Conservation (phyloP, 2,888 invertebrate species). For the Sarcophaga carnaria region DNA sequence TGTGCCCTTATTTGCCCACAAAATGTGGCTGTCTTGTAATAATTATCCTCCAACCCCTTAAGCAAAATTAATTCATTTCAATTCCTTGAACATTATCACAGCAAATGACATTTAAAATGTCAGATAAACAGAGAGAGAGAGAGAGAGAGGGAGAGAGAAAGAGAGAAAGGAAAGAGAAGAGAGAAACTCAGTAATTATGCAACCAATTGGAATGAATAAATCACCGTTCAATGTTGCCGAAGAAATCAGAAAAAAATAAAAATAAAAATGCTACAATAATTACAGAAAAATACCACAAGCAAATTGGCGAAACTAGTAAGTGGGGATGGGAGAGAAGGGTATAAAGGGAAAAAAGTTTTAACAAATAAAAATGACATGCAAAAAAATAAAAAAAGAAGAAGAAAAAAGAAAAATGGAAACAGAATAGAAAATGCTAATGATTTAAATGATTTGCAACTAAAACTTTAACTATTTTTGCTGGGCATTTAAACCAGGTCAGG, state of each 20-base stretch:
- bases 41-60: too few relatives aligned
- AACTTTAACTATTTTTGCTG: not conserved
- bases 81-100: too few relatives aligned
- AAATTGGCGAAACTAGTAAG: conserved; percentile 3
- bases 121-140: too few relatives aligned
- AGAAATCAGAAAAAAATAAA: too few relatives aligned
- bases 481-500: conserved; percentile 42
- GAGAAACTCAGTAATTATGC: conserved; percentile 13
- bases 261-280: too few relatives aligned
- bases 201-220: conserved; percentile 34
- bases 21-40: too few relatives aligned
- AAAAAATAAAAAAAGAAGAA: conserved; percentile 8
- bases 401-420: not conserved
- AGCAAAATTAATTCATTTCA: too few relatives aligned
- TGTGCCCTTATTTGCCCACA: too few relatives aligned
- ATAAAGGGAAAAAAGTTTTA: not conserved
- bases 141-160: too few relatives aligned
- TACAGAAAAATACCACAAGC: too few relatives aligned
- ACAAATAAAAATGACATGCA: not conserved
- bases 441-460: conserved; percentile 24
- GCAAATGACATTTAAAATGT: conserved; percentile 6
- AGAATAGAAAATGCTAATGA: not conserved
- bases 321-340: not conserved
- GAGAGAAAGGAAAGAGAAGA: too few relatives aligned
- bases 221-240: conserved; percentile 26